Evolutionary conservation across 2,113 vertebrate genomes (phyloP).

Genomic region (Emydocephalus ijimae): DNA sequence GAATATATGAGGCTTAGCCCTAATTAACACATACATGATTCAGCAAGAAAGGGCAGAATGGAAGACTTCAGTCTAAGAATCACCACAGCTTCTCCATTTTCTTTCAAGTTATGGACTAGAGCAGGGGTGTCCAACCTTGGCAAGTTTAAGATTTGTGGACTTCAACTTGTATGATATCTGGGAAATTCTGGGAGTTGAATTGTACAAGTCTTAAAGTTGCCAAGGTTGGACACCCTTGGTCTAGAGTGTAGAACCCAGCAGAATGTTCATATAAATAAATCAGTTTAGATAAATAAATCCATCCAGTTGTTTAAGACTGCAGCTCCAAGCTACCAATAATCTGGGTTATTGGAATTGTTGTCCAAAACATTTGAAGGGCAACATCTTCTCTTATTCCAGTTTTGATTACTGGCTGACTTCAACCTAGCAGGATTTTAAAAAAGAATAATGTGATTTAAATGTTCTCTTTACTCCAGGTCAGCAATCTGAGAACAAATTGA

Average conservation of each 20-base stretch:
- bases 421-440: background rate
- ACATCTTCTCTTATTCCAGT: background rate
- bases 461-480: background rate
- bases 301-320: background rate
- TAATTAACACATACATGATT: background rate
- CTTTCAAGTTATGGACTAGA: background rate
- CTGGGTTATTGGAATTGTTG: background rate
- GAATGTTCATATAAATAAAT: background rate
- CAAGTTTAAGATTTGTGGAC: background rate
- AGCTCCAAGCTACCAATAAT: background rate
- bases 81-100: background rate
- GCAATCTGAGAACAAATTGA: background rate
- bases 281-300: background rate
- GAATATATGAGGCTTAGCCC: background rate
- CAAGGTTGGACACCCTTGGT: background rate
- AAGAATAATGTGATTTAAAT: background rate
- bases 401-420: background rate
- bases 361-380: background rate
- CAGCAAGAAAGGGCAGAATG: background rate
- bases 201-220: background rate
- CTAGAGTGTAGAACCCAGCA: background rate
- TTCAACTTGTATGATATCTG: background rate
- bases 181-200: background rate
- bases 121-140: background rate
- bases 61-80: background rate